Conservation (phyloP, 2,797 vertebrate genomes). For the Sebastes diaconus region DNA sequence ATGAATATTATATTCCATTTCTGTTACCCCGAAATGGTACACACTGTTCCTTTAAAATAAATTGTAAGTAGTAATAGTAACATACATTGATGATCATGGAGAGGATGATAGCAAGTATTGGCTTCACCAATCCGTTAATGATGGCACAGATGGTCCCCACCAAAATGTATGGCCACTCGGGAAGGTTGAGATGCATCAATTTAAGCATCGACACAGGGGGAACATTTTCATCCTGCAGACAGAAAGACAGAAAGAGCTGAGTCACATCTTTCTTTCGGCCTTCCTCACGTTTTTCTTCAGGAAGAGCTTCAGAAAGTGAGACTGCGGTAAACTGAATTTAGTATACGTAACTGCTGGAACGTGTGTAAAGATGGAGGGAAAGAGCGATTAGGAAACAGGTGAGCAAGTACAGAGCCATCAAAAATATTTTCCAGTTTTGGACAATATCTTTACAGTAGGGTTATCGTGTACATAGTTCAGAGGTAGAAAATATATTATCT, state of each 20-base stretch:
- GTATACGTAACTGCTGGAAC: no score
- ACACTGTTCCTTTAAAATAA: no score
- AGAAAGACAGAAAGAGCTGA: slow-evolving; percentile 15
- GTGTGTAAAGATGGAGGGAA: background rate
- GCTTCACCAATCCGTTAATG: slow-evolving; percentile 90
- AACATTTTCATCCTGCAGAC: slow-evolving; percentile 81
- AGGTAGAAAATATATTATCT: background rate
- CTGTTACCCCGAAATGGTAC: no score
- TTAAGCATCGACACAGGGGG: slow-evolving; percentile 86
- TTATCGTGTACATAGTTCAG: background rate
- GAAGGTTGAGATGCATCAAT: slow-evolving; percentile 86
- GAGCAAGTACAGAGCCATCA: background rate
- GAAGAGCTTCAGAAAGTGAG: background rate
- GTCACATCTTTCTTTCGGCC: background rate
- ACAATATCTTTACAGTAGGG: background rate
- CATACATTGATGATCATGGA: slow-evolving; percentile 87
- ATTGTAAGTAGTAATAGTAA: no score
- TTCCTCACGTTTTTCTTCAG: background rate
- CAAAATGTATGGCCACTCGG: slow-evolving; percentile 92
- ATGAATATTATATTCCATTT: no score
- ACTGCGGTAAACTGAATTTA: background rate
- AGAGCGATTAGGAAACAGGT: background rate
- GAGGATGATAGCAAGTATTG: slow-evolving; percentile 90
- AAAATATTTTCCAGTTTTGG: background rate
- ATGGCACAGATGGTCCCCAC: slow-evolving; percentile 84